Conservation (phyloP, 2,113 vertebrate genomes). For the Fregetta grallaria region DNA sequence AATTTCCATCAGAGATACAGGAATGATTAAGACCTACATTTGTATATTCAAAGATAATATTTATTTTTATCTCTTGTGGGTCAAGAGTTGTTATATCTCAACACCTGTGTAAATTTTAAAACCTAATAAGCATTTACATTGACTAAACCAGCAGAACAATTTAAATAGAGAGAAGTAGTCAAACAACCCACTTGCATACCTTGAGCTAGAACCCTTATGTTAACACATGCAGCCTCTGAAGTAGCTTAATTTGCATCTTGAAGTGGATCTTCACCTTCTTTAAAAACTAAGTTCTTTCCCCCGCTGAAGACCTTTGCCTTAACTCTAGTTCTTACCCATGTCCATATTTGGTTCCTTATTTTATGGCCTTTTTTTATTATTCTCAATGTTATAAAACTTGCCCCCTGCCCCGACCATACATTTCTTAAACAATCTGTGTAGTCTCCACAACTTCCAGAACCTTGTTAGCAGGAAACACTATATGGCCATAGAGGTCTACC, state of each 20-base stretch:
- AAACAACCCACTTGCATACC: not conserved
- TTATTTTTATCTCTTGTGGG: not conserved
- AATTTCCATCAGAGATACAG: not conserved
- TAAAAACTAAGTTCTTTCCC: not conserved
- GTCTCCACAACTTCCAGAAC: not conserved
- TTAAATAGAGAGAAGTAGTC: not conserved
- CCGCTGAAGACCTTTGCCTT: not conserved
- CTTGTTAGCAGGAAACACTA: not conserved
- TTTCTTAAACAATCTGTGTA: not conserved
- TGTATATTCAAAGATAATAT: not conserved
- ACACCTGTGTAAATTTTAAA: not conserved
- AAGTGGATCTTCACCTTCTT: not conserved
- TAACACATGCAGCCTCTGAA: not conserved
- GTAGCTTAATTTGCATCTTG: not conserved
- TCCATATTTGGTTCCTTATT: not conserved
- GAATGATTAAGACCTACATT: not conserved
- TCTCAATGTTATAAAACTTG: not conserved
- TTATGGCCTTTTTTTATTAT: not conserved
- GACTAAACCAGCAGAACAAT: not conserved
- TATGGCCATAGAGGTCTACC: not conserved
- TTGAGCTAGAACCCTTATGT: not conserved
- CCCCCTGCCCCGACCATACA: not conserved
- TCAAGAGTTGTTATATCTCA: not conserved
- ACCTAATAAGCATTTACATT: not conserved
- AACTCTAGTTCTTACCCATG: not conserved